Percentiles rank a stretch among this genome's conserved stretches.
These are phyloP conservation scores for Mycetomoellerius zeteki DNA, from an alignment of 1,140 invertebrate genomes.

Conservation along the genomic window DNA sequence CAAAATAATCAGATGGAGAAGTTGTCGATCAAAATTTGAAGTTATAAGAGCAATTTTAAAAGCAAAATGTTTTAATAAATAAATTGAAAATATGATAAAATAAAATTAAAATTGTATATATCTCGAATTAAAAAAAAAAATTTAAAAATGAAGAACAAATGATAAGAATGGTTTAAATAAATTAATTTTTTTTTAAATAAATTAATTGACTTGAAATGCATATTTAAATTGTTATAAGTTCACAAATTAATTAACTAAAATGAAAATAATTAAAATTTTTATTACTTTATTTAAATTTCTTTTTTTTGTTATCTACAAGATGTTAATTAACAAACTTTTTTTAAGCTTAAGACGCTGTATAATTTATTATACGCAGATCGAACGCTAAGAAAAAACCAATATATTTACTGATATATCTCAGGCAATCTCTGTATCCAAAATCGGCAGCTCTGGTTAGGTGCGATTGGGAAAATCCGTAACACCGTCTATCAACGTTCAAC, in stretches of 20 bases:
- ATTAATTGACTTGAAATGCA: neutral
- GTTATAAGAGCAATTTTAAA: neutral
- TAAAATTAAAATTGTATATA: slow-evolving; percentile 3
- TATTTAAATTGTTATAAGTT: neutral
- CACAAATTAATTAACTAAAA: neutral
- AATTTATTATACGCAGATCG: slow-evolving; percentile 5
- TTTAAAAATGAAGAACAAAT: neutral
- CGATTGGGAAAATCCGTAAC: slow-evolving; percentile 53
- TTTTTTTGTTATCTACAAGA: neutral
- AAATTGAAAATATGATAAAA: neutral
- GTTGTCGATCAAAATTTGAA: neutral
- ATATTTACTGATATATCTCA: slow-evolving; percentile 18
- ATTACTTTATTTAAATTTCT: neutral
- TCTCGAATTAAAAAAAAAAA: neutral
- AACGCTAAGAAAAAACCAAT: neutral
- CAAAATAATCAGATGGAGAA: neutral
- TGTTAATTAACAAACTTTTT: neutral
- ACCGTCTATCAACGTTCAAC: slow-evolving; percentile 52
- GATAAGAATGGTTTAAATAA: neutral
- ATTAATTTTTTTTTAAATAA: neutral
- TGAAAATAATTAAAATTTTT: neutral
- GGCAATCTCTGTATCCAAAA: slow-evolving; percentile 41
- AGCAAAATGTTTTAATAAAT: neutral
- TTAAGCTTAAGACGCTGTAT: neutral
- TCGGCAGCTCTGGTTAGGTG: neutral